Percentiles rank a stretch among this genome's conserved stretches.
phyloP scores from a whole-genome alignment of 2,113 vertebrate species.

The Bujurquina vittata region DNA sequence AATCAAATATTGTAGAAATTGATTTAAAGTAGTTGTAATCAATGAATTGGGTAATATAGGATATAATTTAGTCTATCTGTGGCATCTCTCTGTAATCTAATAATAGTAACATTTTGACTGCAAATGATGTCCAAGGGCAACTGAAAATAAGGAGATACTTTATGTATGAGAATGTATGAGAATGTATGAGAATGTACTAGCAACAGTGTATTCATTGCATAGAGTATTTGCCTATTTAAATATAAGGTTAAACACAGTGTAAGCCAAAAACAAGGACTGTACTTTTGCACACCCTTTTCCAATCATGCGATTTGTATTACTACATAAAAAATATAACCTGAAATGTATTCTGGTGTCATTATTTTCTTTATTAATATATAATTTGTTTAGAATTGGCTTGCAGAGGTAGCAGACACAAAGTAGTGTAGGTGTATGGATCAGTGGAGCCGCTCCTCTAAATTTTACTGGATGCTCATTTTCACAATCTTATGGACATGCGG shows the following conservation, averaged over 20 bases:
- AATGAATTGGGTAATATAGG: neutral
- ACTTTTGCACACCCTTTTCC: constrained; percentile 37
- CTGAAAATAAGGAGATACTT: neutral
- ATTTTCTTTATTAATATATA: neutral
- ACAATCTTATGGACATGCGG: too few species aligned
- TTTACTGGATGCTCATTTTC: too few species aligned
- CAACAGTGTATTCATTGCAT: neutral
- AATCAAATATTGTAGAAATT: neutral
- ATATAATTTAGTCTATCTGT: neutral
- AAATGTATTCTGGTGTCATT: neutral
- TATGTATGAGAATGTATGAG: neutral
- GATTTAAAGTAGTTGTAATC: neutral
- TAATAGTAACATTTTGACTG: neutral
- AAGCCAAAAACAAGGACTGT: neutral
- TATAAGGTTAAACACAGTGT: neutral
- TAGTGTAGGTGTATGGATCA: neutral
- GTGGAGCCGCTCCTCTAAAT: too few species aligned
- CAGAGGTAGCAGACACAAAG: neutral
- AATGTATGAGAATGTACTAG: neutral
- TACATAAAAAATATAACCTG: neutral
- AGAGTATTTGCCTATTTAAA: neutral
- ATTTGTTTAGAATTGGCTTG: neutral
- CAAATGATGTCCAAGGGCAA: neutral
- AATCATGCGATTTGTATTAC: constrained; percentile 25
- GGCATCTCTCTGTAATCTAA: neutral